A percentile compares a stretch with the other conserved stretches of the same genome.
phyloP scores from a whole-genome alignment of 2,888 invertebrate species.

The Ormia ochracea region DNA sequence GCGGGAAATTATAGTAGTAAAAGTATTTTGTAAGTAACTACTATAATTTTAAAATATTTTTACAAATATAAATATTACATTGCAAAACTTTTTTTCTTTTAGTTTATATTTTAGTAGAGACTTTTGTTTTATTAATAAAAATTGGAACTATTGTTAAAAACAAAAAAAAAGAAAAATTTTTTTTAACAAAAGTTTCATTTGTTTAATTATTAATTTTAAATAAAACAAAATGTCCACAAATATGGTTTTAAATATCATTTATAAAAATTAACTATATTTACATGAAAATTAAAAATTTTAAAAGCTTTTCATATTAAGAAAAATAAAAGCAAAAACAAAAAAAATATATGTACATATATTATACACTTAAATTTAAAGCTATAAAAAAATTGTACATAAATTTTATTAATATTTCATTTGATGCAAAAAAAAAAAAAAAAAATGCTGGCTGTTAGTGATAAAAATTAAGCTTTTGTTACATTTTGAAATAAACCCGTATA shows the following conservation, averaged over 20 bases:
- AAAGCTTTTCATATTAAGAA: not conserved
- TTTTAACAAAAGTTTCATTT: slow-evolving; percentile 2
- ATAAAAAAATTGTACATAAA: slow-evolving; percentile 23
- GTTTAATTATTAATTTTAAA: not conserved
- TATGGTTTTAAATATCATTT: slow-evolving; percentile 25
- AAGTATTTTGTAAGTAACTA: slow-evolving; percentile 67
- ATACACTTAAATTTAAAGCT: not conserved
- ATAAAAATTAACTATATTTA: not conserved
- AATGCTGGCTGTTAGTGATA: not conserved
- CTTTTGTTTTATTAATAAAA: not conserved
- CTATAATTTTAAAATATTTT: slow-evolving; percentile 62
- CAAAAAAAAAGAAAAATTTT: too few relatives aligned
- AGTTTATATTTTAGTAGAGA: not conserved
- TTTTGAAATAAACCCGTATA: too few relatives aligned
- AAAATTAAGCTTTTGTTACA: too few relatives aligned
- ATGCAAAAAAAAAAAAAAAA: not conserved
- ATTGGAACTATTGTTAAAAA: not conserved
- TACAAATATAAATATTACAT: slow-evolving; percentile 38
- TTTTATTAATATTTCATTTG: slow-evolving; percentile 19
- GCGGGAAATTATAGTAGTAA: slow-evolving; percentile 65
- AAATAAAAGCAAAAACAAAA: too few relatives aligned
- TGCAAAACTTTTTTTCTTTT: not conserved
- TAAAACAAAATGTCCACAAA: not conserved
- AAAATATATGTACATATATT: not conserved
- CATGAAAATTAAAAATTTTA: not conserved